Percentiles rank a stretch among this genome's conserved stretches.
Conservation (phyloP, 2,888 invertebrate species). For the Lamproptera curius region DNA sequence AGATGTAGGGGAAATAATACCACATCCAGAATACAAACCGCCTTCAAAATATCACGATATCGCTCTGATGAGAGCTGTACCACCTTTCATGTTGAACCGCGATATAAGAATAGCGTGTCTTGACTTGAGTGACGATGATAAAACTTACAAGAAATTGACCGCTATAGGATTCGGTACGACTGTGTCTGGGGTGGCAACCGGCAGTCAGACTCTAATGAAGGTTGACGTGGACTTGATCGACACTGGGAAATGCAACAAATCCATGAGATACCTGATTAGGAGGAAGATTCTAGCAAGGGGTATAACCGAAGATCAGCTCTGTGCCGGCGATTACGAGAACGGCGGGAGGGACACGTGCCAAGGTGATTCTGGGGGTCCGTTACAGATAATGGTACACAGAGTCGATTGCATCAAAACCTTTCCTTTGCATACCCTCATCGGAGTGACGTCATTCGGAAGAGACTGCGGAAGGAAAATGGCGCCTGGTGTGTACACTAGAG, state of each 20-base stretch:
- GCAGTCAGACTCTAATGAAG: constrained; percentile 68
- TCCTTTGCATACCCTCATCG: constrained; percentile 64
- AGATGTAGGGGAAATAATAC: constrained; percentile 52
- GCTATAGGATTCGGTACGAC: constrained; percentile 82
- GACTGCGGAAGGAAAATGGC: constrained; percentile 72
- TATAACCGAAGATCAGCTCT: constrained; percentile 55
- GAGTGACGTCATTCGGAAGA: constrained; percentile 74
- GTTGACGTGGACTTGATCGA: constrained; percentile 63
- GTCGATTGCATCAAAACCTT: constrained; percentile 57
- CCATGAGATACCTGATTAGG: constrained; percentile 57
- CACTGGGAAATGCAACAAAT: constrained; percentile 49
- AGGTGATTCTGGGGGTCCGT: constrained; percentile 70
- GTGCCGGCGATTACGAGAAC: constrained; percentile 65
- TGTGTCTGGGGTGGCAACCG: constrained; percentile 50
- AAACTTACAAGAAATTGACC: constrained; percentile 53
- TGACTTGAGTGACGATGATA: constrained; percentile 42
- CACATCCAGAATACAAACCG: constrained; percentile 77
- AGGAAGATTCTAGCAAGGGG: constrained; percentile 52
- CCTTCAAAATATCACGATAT: constrained; percentile 81
- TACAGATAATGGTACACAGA: constrained; percentile 55
- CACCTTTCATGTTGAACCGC: constrained; percentile 64
- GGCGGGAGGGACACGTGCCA: constrained; percentile 72
- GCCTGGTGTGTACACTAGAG: constrained; percentile 72
- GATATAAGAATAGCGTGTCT: constrained; percentile 81
- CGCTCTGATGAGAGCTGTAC: constrained; percentile 77